Percentiles rank a stretch among this genome's conserved stretches.
These are phyloP conservation scores for Troides aeacus DNA, from an alignment of 2,888 invertebrate species.

Conservation along the genomic window DNA sequence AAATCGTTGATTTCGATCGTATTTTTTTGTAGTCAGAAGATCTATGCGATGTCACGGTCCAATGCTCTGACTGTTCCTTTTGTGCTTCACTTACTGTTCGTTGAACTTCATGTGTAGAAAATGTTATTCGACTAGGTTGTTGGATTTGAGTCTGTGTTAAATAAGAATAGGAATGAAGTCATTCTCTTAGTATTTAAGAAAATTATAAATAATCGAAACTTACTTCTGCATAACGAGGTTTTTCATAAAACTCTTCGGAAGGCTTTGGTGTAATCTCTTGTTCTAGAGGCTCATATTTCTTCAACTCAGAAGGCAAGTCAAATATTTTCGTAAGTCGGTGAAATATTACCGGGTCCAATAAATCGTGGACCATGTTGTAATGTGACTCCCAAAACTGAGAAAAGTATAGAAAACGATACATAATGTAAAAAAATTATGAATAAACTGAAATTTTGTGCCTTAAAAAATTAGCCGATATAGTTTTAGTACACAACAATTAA, in stretches of 20 bases:
- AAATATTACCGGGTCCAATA: conserved; percentile 62
- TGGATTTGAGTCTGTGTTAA: conserved; percentile 30
- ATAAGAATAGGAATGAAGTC: background rate
- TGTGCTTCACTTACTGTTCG: conserved; percentile 40
- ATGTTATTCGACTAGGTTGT: conserved; percentile 35
- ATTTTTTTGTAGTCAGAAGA: conserved; percentile 39
- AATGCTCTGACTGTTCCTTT: conserved; percentile 48
- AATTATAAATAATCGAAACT: conserved; percentile 1
- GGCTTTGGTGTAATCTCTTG: conserved; percentile 43
- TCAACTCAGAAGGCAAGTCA: conserved; percentile 48
- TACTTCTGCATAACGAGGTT: conserved; percentile 36
- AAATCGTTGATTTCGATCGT: conserved; percentile 39
- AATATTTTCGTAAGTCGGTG: conserved; percentile 63
- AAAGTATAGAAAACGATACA: background rate
- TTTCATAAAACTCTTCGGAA: conserved; percentile 52
- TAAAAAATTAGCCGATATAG: too few species aligned
- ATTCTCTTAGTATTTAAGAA: background rate
- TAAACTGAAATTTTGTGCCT: too few species aligned
- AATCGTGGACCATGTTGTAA: conserved; percentile 49
- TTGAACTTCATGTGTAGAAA: conserved; percentile 47
- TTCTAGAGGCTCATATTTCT: conserved; percentile 47
- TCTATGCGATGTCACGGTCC: conserved; percentile 46
- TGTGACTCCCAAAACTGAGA: conserved; percentile 70
- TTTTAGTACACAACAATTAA: too few species aligned
- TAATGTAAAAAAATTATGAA: too few species aligned